Base-by-base conservation (phyloP, 1,140 invertebrate genomes). In the Zaprionus africanus region DNA sequence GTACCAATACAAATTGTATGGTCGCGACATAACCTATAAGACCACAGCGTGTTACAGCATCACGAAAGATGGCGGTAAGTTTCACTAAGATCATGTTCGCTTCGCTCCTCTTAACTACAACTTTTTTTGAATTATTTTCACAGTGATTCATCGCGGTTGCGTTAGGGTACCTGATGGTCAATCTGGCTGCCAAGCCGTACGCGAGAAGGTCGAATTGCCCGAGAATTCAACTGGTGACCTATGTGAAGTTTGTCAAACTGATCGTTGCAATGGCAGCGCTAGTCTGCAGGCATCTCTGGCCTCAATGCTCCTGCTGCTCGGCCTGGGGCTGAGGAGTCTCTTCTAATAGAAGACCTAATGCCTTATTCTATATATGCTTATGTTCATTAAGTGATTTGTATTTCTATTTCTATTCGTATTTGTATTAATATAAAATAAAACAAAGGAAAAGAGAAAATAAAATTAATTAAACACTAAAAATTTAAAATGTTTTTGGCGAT, bases 241-340 rank as follows among this genome's bases (percentile, higher is more conserved):
- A 2, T 92, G 91, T 41, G 12, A 82, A 9, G 60, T 75, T 19
- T 92, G 91, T 13, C 24, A 76, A 38, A 71, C 49, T 6, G 67
- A 90, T 60, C 49, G 38, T 2, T 92, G 91, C 58, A 92, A 92
- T 51, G 72, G 91, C 34, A 81, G 84, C 71, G 62, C 78, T 36
- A 81, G 54, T 36, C 51, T 90, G 1, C 72, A 64, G 19, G 31
- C 78, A 1, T 88, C 84, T n/a, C n/a, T 90, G 13, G 78, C 65
- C 7, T 57, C 76, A 4, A 59, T 88, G 57, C 34, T 88, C 17
- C 54, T 83, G 7, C 64, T 88, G 19, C 46, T 87, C 19, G 68
- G 65, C 24, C 19, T 80, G 24, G 71, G 67, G 6, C 59, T 84
- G 43, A 84, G 64, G 38, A 67, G 46, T 54, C 46, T 90, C 5